Base-by-base conservation (phyloP, 2,888 invertebrate genomes). In the Nemurella pictetii region DNA sequence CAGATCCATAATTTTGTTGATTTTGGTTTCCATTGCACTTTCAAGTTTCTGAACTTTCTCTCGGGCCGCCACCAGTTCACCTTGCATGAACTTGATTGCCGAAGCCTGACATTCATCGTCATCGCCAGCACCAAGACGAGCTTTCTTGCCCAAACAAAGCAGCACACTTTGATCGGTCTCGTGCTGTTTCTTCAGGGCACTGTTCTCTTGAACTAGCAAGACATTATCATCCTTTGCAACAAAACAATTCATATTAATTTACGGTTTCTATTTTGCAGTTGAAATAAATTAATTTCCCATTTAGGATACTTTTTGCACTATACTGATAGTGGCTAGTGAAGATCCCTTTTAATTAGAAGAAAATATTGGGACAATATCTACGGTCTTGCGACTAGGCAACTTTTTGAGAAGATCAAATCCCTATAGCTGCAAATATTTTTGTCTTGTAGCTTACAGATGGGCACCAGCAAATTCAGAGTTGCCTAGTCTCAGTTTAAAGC, bases 161-260 rank as follows among this genome's bases (percentile, higher is more conserved):
- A 81, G 26, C 29, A 72, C 20, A n/a, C 20, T 36, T 28, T 27
- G 82, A 80, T 20, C 20, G 5, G 30, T 20, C 27, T 82, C 28
- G 25, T 72, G 82, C 55, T 82, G 26, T 12, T 4, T 72, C 28
- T 82, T 55, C 15, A 82, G 28, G 5, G 82, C 29, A 27, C 26
- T 72, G 27, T 82, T 82, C 55, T 82, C 82, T 82, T 82, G 82
- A 26, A 82, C 28, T 28, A 82, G 28, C 20, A 72, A 12, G 15
- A 7, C 15, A 15, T 12, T 74, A 7, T 74, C 26, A 25, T 74
- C 5, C 74, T 25, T 15, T 12, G 74, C 25, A n/a, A 74, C 9
- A 74, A 74, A 15, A 74, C 26, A 7, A 77, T 77, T 77, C 4
- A 26, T 5, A 26, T 5, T 26, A 5, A 26, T 77, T 26, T 27